Evolutionary conservation across 2,113 vertebrate species (phyloP), one percentile per base, ranked within the genome.

Genomic region (Rhabdomys dilectus): DNA sequence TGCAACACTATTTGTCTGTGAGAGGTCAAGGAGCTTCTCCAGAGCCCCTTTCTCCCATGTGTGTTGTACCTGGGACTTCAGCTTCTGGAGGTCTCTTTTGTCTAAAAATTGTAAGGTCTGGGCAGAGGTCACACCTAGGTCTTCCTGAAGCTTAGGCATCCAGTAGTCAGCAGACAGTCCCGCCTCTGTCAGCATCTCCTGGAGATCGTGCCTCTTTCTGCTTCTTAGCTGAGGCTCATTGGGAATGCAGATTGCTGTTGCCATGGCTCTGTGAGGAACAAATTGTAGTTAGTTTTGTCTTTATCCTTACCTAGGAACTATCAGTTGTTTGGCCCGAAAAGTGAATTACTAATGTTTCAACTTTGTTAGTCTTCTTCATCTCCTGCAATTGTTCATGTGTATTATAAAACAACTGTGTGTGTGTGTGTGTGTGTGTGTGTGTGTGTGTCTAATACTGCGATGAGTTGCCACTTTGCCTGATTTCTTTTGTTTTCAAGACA

Each of bases 251-350:
- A 56, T 2, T 66, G 34, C 21, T 0, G 3, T 70, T 68, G 13
- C 7, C 98, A 98, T 98, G 56, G 22, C 97, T 98, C 48, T 66
- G 19, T 53, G 88, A 77, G 66, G 81, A 96, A 76, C 6, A 96
- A 29, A 92, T 64, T 62, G 26, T 7, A 92, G 42, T 89, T 72
- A 92, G 7, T 86, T n/a, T 42, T 68, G 56, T 81, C 26, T 42
- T 13, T 91, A 42, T n/a, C 9, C 19, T 93, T 48, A 82, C 0
- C 48, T 82, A 72, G 9, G 10, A 36, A 77, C 12, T 75, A 0
- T 89, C 12, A 60, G 1, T 24, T 73, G 26, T 17, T 7, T 64
- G 26, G 21, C 0, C 22, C 81, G 64, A 91, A 62, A 4, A 1
- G 13, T 51, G 9, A 64, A 3, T 77, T 88, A 94, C 1, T 91